phyloP scores from a whole-genome alignment of 2,888 invertebrate genomes.

The Dryomyza anilis region DNA sequence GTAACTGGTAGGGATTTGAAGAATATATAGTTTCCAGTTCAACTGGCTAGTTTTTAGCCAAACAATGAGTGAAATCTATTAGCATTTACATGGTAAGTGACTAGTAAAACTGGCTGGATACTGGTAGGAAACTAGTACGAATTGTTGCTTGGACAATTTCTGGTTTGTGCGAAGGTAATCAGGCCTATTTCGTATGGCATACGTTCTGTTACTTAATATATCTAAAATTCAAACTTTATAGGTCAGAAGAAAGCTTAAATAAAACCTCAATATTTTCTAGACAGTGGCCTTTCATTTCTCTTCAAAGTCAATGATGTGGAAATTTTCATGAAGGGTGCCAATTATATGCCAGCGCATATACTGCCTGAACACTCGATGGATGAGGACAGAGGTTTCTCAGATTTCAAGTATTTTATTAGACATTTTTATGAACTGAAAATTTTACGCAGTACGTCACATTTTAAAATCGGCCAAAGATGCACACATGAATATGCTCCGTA shows the following conservation, averaged over 20 bases:
- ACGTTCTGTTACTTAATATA: too few species aligned
- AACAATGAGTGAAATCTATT: too few species aligned
- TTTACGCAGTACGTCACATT: constrained; percentile 65
- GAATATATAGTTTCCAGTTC: too few species aligned
- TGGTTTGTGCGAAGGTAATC: too few species aligned
- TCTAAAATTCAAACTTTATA: too few species aligned
- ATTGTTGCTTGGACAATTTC: too few species aligned
- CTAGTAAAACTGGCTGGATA: too few species aligned
- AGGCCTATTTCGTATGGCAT: too few species aligned
- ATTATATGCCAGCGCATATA: constrained; percentile 87
- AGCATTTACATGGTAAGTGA: too few species aligned
- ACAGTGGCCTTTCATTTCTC: constrained; percentile 77
- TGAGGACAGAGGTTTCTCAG: constrained; percentile 52
- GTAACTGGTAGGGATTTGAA: too few species aligned
- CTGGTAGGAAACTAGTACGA: too few species aligned
- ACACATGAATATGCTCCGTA: constrained; percentile 90
- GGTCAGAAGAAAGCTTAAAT: not conserved
- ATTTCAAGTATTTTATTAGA: not conserved
- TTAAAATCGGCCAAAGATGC: constrained; percentile 73
- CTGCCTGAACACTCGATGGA: constrained; percentile 76
- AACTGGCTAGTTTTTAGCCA: too few species aligned
- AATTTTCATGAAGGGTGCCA: constrained; percentile 92
- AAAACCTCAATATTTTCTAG: constrained; percentile 46
- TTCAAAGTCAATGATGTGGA: constrained; percentile 84
- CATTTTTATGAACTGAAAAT: not conserved